A percentile compares a stretch with the other conserved stretches of the same genome.
Conservation (phyloP, 2,888 invertebrate species). For the Luffia ferchaultella region DNA sequence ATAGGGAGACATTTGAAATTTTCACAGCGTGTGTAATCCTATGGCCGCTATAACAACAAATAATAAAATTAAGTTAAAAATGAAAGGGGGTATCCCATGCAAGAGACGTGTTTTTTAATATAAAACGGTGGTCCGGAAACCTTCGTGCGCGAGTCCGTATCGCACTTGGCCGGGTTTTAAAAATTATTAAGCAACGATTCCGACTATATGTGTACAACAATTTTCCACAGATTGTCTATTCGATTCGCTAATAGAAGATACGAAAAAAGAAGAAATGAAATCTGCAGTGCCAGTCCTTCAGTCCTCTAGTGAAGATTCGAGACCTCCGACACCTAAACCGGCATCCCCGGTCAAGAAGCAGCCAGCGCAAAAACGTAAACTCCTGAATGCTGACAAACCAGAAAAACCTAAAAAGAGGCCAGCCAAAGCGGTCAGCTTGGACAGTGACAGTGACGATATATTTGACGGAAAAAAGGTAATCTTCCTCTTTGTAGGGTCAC, state of each 20-base stretch:
- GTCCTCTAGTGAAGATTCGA: conserved; percentile 2
- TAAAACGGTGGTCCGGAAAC: too few relatives aligned
- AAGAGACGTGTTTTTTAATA: too few relatives aligned
- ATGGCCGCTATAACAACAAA: too few relatives aligned
- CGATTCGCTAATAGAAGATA: conserved; percentile 57
- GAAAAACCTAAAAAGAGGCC: conserved; percentile 49
- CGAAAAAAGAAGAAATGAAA: conserved; percentile 35
- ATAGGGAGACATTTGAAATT: too few relatives aligned
- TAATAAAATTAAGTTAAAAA: too few relatives aligned
- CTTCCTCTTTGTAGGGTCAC: conserved; percentile 1
- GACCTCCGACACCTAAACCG: not conserved
- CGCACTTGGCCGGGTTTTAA: too few relatives aligned
- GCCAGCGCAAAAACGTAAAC: conserved; percentile 36
- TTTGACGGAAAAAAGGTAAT: conserved; percentile 59
- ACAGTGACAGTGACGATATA: conserved; percentile 53
- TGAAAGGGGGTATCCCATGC: too few relatives aligned
- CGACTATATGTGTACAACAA: too few relatives aligned
- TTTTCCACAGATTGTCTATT: conserved; percentile 49
- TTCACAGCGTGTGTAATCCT: too few relatives aligned
- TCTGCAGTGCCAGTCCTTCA: conserved; percentile 3
- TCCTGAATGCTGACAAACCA: conserved; percentile 27
- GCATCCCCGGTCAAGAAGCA: conserved; percentile 40
- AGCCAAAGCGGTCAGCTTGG: conserved; percentile 34
- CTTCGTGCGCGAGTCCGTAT: too few relatives aligned
- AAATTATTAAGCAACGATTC: too few relatives aligned